Percentiles rank a stretch among this genome's conserved stretches.
These are phyloP conservation scores for Oryzias celebensis DNA, from an alignment of 2,113 vertebrate genomes.

Conservation along the genomic window DNA sequence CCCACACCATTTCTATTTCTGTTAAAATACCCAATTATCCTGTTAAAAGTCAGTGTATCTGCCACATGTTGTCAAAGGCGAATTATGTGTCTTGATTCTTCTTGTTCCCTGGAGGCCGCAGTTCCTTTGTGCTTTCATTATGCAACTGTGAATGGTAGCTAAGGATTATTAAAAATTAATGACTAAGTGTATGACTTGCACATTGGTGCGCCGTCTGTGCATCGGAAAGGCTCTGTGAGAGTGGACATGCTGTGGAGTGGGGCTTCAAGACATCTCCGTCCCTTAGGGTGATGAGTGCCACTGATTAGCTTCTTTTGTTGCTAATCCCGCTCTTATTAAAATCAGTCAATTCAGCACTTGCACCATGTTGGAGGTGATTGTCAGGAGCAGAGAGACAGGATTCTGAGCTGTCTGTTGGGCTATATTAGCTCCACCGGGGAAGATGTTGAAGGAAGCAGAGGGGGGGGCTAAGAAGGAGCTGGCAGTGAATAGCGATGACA, in stretches of 20 bases:
- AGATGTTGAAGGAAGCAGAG: slow-evolving; percentile 5
- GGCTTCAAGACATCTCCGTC: slow-evolving; percentile 44
- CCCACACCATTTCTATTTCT: slow-evolving; percentile 32
- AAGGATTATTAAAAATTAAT: slow-evolving; percentile 63
- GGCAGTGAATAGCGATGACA: slow-evolving; percentile 8
- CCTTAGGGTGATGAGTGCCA: slow-evolving; percentile 29
- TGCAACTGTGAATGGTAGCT: slow-evolving; percentile 64
- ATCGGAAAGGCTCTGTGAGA: neutral
- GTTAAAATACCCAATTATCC: slow-evolving; percentile 55
- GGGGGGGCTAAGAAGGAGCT: neutral
- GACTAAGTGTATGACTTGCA: slow-evolving; percentile 20
- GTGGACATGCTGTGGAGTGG: slow-evolving; percentile 1
- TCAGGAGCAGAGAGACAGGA: slow-evolving; percentile 59
- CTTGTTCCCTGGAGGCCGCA: slow-evolving; percentile 45
- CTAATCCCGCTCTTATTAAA: slow-evolving; percentile 72
- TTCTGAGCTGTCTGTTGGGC: slow-evolving; percentile 31
- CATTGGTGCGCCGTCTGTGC: slow-evolving; percentile 1
- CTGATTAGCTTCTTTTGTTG: slow-evolving; percentile 58
- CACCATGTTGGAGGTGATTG: slow-evolving; percentile 68
- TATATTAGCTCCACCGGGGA: slow-evolving; percentile 45
- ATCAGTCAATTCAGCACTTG: slow-evolving; percentile 71
- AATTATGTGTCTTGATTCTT: slow-evolving; percentile 60
- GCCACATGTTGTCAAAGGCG: slow-evolving; percentile 53
- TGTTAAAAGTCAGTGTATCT: slow-evolving; percentile 41
- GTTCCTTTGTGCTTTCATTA: slow-evolving; percentile 58